Percentiles rank a stretch among this genome's conserved stretches.
Conservation (phyloP, 2,888 invertebrate species). For the Diabrotica balteata region DNA sequence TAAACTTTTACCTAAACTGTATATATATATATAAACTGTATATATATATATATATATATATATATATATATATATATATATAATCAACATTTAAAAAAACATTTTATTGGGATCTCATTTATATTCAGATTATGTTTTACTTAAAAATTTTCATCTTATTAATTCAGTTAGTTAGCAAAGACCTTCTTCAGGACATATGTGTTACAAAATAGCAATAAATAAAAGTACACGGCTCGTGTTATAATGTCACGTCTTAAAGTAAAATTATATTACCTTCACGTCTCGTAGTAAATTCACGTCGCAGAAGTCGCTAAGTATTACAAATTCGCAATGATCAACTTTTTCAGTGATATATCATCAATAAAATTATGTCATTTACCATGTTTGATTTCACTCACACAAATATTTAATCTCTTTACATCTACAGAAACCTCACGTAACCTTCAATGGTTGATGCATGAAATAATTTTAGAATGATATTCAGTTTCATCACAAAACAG, state of each 20-base stretch:
- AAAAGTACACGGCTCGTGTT: conserved; percentile 18
- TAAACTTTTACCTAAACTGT: too few species aligned
- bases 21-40: too few species aligned
- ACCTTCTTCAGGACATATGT: neutral
- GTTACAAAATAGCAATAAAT: conserved; percentile 9
- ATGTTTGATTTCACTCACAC: conserved; percentile 27
- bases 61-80: too few species aligned
- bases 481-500: neutral
- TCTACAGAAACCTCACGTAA: conserved; percentile 6
- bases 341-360: conserved; percentile 23
- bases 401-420: conserved; percentile 17
- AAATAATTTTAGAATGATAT: neutral
- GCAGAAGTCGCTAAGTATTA: conserved; percentile 27
- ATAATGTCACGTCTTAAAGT: conserved; percentile 23
- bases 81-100: too few species aligned
- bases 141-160: too few species aligned
- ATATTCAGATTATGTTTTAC: too few species aligned
- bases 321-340: conserved; percentile 29
- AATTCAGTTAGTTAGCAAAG: too few species aligned
- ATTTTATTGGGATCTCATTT: too few species aligned
- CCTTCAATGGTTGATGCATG: neutral
- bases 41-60: too few species aligned
- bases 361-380: conserved; percentile 29
- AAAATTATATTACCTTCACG: conserved; percentile 19
- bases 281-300: conserved; percentile 27